These are phyloP conservation scores for Ricordea florida DNA, from an alignment of 92 coral and sea anemone species.

Conservation along the genomic window DNA sequence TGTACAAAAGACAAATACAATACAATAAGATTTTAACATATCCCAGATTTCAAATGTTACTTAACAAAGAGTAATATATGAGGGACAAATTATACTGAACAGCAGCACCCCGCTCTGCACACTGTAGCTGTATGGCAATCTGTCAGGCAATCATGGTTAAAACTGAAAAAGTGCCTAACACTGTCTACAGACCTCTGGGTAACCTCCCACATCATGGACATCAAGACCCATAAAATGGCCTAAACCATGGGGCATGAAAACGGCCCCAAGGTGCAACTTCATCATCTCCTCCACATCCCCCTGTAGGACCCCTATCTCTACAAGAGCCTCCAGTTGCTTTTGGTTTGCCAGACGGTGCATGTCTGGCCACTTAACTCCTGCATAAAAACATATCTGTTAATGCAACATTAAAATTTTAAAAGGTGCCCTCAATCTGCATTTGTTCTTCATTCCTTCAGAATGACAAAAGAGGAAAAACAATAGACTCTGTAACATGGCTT, in stretches of 20 bases:
- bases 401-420: no score
- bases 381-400: neutral
- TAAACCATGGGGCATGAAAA: slow-evolving; percentile 97
- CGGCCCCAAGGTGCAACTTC: slow-evolving; percentile 83
- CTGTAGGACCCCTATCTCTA: slow-evolving; percentile 69
- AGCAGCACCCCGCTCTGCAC: neutral
- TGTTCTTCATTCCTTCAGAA: no score
- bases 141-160: no score
- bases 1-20: no score
- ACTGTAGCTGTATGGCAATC: neutral
- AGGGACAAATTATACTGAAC: no score
- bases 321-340: slow-evolving; percentile 75
- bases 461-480: no score
- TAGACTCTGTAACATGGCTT: no score
- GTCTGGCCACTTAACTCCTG: slow-evolving; percentile 94
- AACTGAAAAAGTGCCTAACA: neutral
- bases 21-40: no score
- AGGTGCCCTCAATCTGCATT: no score
- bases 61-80: no score
- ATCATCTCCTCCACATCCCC: slow-evolving; percentile 95
- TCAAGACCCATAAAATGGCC: slow-evolving; percentile 97
- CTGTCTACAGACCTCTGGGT: slow-evolving; percentile 74
- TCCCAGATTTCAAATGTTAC: no score
- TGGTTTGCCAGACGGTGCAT: slow-evolving; percentile 95
- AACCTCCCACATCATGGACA: slow-evolving; percentile 95